phyloP scores from a whole-genome alignment of 1,140 invertebrate species.

The Eubasilissa regina region DNA sequence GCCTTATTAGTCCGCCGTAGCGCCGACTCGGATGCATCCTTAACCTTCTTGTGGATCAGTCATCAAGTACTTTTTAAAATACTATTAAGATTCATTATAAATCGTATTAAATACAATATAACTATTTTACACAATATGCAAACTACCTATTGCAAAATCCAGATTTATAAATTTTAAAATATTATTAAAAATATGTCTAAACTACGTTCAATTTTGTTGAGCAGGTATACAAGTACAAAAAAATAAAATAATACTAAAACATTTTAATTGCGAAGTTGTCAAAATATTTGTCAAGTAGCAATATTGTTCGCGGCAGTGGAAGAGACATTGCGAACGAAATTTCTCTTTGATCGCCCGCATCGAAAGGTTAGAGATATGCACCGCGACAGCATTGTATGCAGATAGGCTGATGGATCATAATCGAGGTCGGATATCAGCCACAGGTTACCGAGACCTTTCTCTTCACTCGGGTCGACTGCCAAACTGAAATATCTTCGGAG shows the following conservation, averaged over 20 bases:
- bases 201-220: too few species aligned
- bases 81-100: too few species aligned
- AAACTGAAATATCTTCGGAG: background rate
- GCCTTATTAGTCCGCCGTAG: conserved; percentile 21
- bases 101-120: too few species aligned
- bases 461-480: background rate
- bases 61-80: too few species aligned
- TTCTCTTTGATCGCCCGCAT: conserved; percentile 4
- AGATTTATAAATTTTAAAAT: too few species aligned
- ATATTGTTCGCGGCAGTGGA: background rate
- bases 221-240: background rate
- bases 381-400: background rate
- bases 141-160: too few species aligned
- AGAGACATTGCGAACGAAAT: background rate
- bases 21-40: conserved; percentile 25
- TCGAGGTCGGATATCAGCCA: background rate
- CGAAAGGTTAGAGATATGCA: background rate
- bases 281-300: too few species aligned
- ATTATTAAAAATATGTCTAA: too few species aligned
- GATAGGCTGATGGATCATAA: background rate
- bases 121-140: too few species aligned
- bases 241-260: background rate
- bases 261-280: conserved; percentile 5
- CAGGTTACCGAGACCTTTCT: background rate
- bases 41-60: background rate